These are phyloP conservation scores for Microcaecilia unicolor DNA, from an alignment of 2,797 vertebrate genomes.

Conservation along the genomic window DNA sequence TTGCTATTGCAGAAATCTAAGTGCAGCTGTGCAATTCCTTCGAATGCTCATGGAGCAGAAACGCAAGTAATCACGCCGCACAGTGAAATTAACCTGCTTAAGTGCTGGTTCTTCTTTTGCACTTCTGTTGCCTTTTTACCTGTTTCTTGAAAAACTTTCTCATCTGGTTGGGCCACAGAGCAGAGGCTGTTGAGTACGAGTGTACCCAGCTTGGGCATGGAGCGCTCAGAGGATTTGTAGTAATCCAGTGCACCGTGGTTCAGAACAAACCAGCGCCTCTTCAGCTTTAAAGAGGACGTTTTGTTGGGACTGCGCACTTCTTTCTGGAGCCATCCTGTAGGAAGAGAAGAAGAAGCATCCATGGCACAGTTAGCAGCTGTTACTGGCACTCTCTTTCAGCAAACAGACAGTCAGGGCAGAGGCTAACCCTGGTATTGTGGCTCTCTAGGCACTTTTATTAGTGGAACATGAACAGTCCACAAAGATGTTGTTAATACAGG, in stretches of 20 bases:
- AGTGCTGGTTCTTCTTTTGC: too few species aligned
- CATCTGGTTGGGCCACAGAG: constrained; percentile 77
- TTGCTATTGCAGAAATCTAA: too few species aligned
- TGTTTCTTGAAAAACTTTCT: constrained; percentile 81
- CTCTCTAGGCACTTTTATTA: too few species aligned
- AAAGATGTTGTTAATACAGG: too few species aligned
- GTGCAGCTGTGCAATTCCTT: too few species aligned
- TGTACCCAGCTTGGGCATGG: constrained; percentile 74
- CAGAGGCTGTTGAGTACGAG: constrained; percentile 88
- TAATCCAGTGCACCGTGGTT: constrained; percentile 82
- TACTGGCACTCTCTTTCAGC: background rate
- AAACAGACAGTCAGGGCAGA: too few species aligned
- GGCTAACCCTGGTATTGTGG: too few species aligned
- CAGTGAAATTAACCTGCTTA: too few species aligned
- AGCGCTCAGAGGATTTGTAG: constrained; percentile 80
- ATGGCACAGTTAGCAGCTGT: background rate
- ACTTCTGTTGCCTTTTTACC: too few species aligned
- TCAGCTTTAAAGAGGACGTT: constrained; percentile 79
- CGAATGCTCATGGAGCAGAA: too few species aligned
- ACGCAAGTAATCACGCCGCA: too few species aligned
- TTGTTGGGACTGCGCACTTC: constrained; percentile 78
- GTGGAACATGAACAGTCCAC: too few species aligned
- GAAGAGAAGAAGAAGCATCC: background rate
- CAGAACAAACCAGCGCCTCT: constrained; percentile 89
- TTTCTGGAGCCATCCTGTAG: constrained; percentile 84